Percentiles rank a stretch among this genome's conserved stretches.
phyloP scores from a whole-genome alignment of 2,888 invertebrate genomes.

The Mesochorus sp. region DNA sequence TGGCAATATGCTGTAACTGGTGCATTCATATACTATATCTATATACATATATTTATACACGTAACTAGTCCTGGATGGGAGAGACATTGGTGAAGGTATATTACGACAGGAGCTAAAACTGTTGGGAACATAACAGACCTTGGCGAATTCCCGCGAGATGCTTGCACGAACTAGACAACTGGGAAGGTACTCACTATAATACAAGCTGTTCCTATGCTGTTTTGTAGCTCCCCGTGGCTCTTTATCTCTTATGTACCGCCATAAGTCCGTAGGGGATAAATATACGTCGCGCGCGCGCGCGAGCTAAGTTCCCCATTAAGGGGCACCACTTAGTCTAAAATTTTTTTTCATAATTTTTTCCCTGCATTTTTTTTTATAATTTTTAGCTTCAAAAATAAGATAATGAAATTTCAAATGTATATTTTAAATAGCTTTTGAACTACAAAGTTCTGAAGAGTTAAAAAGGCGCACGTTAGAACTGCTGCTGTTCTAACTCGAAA shows the following conservation, averaged over 20 bases:
- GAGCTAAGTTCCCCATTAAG: too few species aligned
- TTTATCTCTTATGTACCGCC: background rate
- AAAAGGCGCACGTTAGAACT: too few species aligned
- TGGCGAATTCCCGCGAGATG: conserved; percentile 3
- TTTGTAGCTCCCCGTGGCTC: too few species aligned
- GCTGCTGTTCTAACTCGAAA: too few species aligned
- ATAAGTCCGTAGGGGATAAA: background rate
- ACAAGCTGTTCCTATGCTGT: background rate
- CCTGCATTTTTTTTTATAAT: too few species aligned
- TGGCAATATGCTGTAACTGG: background rate
- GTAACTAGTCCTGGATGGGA: background rate
- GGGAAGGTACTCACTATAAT: background rate
- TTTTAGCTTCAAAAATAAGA: too few species aligned
- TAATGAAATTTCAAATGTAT: too few species aligned
- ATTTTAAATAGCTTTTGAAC: too few species aligned
- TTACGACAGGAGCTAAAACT: background rate
- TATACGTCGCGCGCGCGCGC: too few species aligned
- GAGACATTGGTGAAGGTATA: background rate
- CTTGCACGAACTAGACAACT: conserved; percentile 18
- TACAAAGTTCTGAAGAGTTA: too few species aligned
- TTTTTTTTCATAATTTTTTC: background rate
- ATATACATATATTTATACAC: too few species aligned
- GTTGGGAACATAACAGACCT: background rate
- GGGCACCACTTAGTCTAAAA: background rate
- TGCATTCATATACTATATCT: too few species aligned